Evolutionary conservation across 2,888 invertebrate genomes (phyloP), one percentile per base, ranked within the genome.

Genomic region (Drosophila siamana): DNA sequence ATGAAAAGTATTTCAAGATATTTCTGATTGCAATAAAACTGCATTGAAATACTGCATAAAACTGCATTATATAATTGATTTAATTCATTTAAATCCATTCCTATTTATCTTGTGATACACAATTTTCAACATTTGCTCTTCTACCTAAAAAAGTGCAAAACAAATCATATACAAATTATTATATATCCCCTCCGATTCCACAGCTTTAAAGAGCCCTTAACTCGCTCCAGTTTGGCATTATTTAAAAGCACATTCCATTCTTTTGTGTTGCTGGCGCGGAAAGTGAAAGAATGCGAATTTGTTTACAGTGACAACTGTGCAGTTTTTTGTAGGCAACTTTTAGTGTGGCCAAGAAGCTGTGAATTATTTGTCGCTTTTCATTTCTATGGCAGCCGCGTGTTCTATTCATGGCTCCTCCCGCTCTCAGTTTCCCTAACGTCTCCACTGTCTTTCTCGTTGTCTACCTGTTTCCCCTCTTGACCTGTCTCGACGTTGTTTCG

Each of bases 401-500:
- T 40, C 61, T 54, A 54, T 62, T 54, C 54, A 62, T 22, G 40
- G 44, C 15, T 19, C 16, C 16, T 19, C 19, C 3, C 28, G 4
- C 19, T 30, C 16, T 33, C 28, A 6, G 8, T 30, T 11, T 22
- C n/a, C n/a, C n/a, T n/a, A n/a, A n/a, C n/a, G 3, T 19, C 40
- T 40, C 15, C 16, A 13, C 6, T 24, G n/a, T 41, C 16, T 16
- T 0, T 15, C 6, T 16, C 19, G 4, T n/a, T 59, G 48, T 56
- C 15, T 44, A 51, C n/a, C 26, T 57, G 30, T 26, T 9, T 28
- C 33, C 16, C 48, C 67, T 59, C 67, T 66, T 83, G 74, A 86
- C 78, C 80, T 74, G 78, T 69, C 77, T 44, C 63, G 48, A 24
- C 52, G 60, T 66, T 28, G 41, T 55, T 48, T 57, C 33, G 36